A percentile compares a stretch with the other conserved stretches of the same genome.
Conservation (phyloP, 2,113 vertebrate genomes). For the Dinomys branickii region DNA sequence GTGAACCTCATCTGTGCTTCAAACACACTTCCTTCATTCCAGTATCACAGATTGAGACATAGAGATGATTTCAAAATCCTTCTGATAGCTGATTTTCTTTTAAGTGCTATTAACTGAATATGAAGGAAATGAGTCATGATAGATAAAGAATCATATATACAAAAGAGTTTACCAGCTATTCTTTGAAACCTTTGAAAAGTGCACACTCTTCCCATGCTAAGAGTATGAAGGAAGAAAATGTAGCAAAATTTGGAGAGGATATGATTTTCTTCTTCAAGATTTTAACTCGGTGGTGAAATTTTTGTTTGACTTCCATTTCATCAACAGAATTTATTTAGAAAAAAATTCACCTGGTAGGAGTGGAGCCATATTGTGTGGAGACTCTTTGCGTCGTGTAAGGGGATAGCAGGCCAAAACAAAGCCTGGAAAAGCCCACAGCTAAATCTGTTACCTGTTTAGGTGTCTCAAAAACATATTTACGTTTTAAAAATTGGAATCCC, state of each 20-base stretch:
- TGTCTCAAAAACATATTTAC: slow-evolving; percentile 62
- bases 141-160: not conserved
- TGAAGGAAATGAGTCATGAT: not conserved
- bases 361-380: slow-evolving; percentile 48
- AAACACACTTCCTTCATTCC: not conserved
- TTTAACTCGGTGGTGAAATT: not conserved
- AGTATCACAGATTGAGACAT: not conserved
- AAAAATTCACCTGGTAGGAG: slow-evolving; percentile 15
- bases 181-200: not conserved
- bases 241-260: not conserved
- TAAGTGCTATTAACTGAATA: not conserved
- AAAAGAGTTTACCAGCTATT: not conserved
- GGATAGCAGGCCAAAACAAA: slow-evolving; percentile 60
- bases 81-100: not conserved
- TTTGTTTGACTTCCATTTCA: not conserved
- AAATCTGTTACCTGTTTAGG: slow-evolving; percentile 74
- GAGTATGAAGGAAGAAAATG: not conserved
- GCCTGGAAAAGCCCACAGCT: slow-evolving; percentile 34
- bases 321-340: slow-evolving; percentile 56
- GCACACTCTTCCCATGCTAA: not conserved
- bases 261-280: not conserved
- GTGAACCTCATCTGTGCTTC: not conserved
- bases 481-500: slow-evolving; percentile 42
- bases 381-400: slow-evolving; percentile 28
- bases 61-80: not conserved